Evolutionary conservation across 1,140 invertebrate genomes (phyloP).

Genomic region (Drosophila sulfurigaster): DNA sequence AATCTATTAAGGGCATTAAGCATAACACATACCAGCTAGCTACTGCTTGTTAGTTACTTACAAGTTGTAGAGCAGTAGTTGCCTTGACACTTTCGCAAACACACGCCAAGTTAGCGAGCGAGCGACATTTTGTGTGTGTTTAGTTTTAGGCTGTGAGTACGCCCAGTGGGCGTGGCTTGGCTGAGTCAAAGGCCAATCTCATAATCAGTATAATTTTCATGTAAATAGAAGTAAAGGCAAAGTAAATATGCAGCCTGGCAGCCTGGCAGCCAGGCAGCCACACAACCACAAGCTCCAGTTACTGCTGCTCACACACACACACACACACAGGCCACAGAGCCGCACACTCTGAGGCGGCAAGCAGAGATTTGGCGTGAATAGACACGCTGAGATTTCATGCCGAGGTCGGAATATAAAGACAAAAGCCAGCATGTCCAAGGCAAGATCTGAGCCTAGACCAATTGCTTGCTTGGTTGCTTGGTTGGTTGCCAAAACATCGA

Average conservation of each 20-base stretch:
- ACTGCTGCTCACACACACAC: slow-evolving; percentile 18
- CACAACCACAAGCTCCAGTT: slow-evolving; percentile 16
- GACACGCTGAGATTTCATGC: slow-evolving; percentile 59
- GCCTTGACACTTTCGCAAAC: slow-evolving; percentile 28
- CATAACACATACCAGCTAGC: not conserved
- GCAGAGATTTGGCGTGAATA: slow-evolving; percentile 18
- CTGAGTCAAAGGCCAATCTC: slow-evolving; percentile 59
- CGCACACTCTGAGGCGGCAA: not conserved
- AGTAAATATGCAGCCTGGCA: slow-evolving; percentile 32
- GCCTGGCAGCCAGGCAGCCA: not conserved
- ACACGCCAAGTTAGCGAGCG: slow-evolving; percentile 21
- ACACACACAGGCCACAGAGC: slow-evolving; percentile 1
- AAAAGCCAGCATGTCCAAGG: slow-evolving; percentile 54
- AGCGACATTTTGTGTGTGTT: slow-evolving; percentile 25
- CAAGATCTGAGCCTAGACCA: slow-evolving; percentile 43
- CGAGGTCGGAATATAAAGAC: slow-evolving; percentile 39
- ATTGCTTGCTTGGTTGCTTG: slow-evolving; percentile 35
- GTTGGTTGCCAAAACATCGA: slow-evolving; percentile 35
- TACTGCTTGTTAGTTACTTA: not conserved
- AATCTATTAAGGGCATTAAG: slow-evolving; percentile 42
- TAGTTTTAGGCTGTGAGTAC: slow-evolving; percentile 24
- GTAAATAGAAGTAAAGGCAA: slow-evolving; percentile 52
- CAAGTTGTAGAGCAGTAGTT: not conserved
- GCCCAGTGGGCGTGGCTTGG: slow-evolving; percentile 33
- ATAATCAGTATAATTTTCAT: slow-evolving; percentile 81